These are phyloP conservation scores for Rhinopomastus cyanomelas DNA, from an alignment of 2,113 vertebrate genomes.

Conservation along the genomic window DNA sequence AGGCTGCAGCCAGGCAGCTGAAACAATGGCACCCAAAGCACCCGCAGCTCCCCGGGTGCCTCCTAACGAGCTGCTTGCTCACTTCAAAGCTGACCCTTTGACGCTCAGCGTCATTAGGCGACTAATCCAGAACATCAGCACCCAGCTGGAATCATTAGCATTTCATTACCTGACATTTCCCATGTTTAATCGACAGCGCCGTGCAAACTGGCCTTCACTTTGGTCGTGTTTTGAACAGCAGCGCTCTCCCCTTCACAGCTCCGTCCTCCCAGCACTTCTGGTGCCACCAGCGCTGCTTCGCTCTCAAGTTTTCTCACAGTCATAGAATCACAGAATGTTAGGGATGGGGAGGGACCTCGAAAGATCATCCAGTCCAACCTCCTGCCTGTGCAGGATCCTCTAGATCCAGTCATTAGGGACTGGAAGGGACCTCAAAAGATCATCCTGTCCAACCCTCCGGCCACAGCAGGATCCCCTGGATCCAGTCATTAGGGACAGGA, in stretches of 20 bases:
- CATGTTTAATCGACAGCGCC: slow-evolving; percentile 54
- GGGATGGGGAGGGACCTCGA: too few relatives aligned
- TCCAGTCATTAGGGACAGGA: too few relatives aligned
- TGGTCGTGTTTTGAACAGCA: slow-evolving; percentile 5
- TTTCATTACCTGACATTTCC: slow-evolving; percentile 65
- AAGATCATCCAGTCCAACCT: too few relatives aligned
- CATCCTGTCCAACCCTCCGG: too few relatives aligned
- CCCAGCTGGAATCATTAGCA: slow-evolving; percentile 61
- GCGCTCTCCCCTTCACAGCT: not conserved
- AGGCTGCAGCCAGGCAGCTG: slow-evolving; percentile 52
- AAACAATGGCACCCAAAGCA: slow-evolving; percentile 70
- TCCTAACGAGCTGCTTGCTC: slow-evolving; percentile 71
- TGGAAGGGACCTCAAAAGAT: too few relatives aligned
- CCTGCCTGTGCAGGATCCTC: too few relatives aligned
- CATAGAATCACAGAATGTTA: too few relatives aligned
- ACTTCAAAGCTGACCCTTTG: slow-evolving; percentile 74
- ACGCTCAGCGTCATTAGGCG: slow-evolving; percentile 67
- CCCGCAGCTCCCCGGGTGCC: slow-evolving; percentile 58
- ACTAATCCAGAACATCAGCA: slow-evolving; percentile 70
- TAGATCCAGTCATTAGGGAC: too few relatives aligned
- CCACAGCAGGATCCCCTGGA: too few relatives aligned
- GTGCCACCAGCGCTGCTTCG: not conserved
- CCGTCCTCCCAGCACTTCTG: not conserved
- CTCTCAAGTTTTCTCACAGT: not conserved
- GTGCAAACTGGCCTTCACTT: slow-evolving; percentile 22